Base-by-base conservation (phyloP, 2,113 vertebrate genomes). In the Burhinus bistriatus region DNA sequence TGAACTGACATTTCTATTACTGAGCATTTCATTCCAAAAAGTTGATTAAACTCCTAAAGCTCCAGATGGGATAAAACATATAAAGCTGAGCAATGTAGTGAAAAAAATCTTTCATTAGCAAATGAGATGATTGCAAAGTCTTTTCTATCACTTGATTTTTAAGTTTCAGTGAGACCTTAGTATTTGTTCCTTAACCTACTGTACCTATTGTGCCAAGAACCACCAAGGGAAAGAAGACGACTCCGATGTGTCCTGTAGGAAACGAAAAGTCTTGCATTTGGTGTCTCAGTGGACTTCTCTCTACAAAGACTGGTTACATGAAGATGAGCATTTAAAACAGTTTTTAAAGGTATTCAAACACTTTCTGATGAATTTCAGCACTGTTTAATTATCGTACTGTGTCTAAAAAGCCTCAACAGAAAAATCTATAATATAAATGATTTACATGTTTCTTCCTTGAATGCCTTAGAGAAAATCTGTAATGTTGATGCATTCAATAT, bases 211-310 rank as follows among this genome's bases (percentile, higher is more conserved):
- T 97, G 98, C 98, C 78, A 99, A 99, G 97, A 98, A 98, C 83
- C 98, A 98, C 95, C 98, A 98, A 96, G 98, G 98, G 49, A 99
- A 99, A 92, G 99, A 99, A 95, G 99, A 99, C 1, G 98, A 95
- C 76, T 98, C 98, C 54, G 99, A 99, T 66, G 96, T 98, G 78
- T 98, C 99, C 87, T 98, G 98, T 82, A 99, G 99, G 97, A 99
- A 99, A 90, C 98, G 98, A 25, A 99, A 99, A 97, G 99, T 99
- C 69, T 98, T 99, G 85, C 98, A 99, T 97, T 98, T 99, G 96
- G 99, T 99, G 83, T 99, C 99, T 44, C 99, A 99, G 91, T 99
- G 99, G 99, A 98, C 98, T 90, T 96, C 97, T 38, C 98, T 99
- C 30, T 99, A 99, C 97, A 99, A 97, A 95, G 98, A 99, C 96